phyloP scores from a whole-genome alignment of 1,140 invertebrate genomes.

The Holotrichia oblita region DNA sequence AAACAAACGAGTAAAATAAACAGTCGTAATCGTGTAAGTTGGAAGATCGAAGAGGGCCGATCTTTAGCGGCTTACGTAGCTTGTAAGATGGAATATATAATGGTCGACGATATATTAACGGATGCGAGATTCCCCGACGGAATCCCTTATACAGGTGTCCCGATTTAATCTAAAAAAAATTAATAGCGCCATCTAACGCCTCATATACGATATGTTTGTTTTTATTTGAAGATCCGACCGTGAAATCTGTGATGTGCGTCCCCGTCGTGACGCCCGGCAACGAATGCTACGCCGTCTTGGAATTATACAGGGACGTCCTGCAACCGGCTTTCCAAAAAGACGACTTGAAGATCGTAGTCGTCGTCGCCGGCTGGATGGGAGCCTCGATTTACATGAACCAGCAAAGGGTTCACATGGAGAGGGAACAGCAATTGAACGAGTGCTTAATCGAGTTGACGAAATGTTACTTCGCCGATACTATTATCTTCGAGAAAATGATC shows the following conservation, averaged over 20 bases:
- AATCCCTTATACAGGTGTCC: slow-evolving; percentile 55
- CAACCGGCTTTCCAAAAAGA: slow-evolving; percentile 55
- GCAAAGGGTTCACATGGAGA: slow-evolving; percentile 62
- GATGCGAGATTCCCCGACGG: slow-evolving; percentile 65
- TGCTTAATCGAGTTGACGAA: slow-evolving; percentile 63
- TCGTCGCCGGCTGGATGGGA: slow-evolving; percentile 66
- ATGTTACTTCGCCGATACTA: slow-evolving; percentile 65
- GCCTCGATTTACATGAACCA: slow-evolving; percentile 66
- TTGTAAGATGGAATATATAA: slow-evolving; percentile 63
- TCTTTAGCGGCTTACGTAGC: slow-evolving; percentile 66
- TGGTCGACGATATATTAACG: slow-evolving; percentile 63
- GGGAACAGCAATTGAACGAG: slow-evolving; percentile 63
- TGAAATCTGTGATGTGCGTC: slow-evolving; percentile 65
- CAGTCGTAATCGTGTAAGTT: slow-evolving; percentile 64
- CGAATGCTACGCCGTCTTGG: slow-evolving; percentile 65
- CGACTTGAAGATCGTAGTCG: slow-evolving; percentile 60
- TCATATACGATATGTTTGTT: slow-evolving; percentile 1
- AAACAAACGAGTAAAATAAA: slow-evolving; percentile 55
- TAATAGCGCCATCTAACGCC: too few species aligned
- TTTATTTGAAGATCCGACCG: slow-evolving; percentile 56
- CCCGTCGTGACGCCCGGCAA: slow-evolving; percentile 65
- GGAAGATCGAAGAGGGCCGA: slow-evolving; percentile 63
- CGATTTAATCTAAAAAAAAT: neutral
- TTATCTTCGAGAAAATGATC: slow-evolving; percentile 65
- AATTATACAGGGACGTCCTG: slow-evolving; percentile 61